Evolutionary conservation across 1,140 invertebrate species (phyloP).

Genomic region (Neodiprion lecontei): DNA sequence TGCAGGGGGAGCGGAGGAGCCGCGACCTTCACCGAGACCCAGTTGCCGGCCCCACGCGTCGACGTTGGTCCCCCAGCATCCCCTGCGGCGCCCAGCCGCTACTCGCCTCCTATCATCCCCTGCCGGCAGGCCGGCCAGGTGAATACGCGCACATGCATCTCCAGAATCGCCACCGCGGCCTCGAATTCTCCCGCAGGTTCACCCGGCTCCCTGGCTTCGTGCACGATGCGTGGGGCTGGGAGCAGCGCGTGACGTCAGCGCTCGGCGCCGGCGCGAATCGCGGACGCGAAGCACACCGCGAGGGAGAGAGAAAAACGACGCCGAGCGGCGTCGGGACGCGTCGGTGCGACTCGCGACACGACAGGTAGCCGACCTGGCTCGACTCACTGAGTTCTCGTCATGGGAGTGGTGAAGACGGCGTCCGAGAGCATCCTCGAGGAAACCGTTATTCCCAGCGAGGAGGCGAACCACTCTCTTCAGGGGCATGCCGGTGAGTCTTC

Average conservation of each 20-base stretch:
- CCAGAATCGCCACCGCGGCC: constrained; percentile 18
- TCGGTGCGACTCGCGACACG: constrained; percentile 31
- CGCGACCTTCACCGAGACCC: constrained; percentile 61
- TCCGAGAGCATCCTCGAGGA: constrained; percentile 52
- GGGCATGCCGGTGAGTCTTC: constrained; percentile 48
- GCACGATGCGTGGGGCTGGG: constrained; percentile 7
- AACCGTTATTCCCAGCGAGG: constrained; percentile 53
- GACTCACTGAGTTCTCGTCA: constrained; percentile 32
- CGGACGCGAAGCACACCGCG: constrained; percentile 39
- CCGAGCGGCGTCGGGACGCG: constrained; percentile 30
- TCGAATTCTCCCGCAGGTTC: not conserved
- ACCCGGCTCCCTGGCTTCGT: not conserved
- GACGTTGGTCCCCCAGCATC: constrained; percentile 60
- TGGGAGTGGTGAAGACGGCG: constrained; percentile 58
- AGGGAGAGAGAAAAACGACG: constrained; percentile 33
- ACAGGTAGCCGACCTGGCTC: constrained; percentile 16
- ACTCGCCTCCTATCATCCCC: constrained; percentile 33
- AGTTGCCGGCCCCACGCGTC: constrained; percentile 50
- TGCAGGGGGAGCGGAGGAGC: constrained; percentile 30
- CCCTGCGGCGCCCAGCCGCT: constrained; percentile 34
- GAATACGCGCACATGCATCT: too few relatives aligned
- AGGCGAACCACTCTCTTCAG: constrained; percentile 55
- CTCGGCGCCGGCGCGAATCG: constrained; percentile 48
- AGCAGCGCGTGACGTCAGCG: constrained; percentile 16
- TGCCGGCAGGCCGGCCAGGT: too few relatives aligned